phyloP scores from a whole-genome alignment of 2,888 invertebrate genomes.

The Pristionchus exspectatus region DNA sequence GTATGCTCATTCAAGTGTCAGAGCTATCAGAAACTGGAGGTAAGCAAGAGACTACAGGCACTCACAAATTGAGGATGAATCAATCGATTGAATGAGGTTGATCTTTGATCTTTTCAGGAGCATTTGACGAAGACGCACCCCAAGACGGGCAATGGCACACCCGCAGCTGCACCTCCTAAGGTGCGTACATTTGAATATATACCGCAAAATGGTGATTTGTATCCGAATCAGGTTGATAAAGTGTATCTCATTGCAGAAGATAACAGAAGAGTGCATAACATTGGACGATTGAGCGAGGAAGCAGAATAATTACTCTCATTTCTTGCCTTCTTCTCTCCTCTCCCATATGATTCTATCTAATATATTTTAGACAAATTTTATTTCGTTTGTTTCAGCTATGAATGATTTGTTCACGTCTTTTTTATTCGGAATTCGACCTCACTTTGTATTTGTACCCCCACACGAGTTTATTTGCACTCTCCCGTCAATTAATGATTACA shows the following conservation, averaged over 20 bases:
- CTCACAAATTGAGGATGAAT: background rate
- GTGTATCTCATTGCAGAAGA: background rate
- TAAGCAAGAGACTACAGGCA: background rate
- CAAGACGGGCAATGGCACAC: constrained; percentile 60
- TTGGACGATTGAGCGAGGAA: constrained; percentile 61
- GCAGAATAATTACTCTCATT: background rate
- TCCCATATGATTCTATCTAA: too few relatives aligned
- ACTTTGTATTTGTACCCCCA: constrained; percentile 37
- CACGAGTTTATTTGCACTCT: constrained; percentile 19
- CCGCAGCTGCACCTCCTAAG: constrained; percentile 7
- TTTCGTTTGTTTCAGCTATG: constrained; percentile 11
- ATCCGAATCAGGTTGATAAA: too few relatives aligned
- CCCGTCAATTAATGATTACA: constrained; percentile 23
- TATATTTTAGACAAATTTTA: constrained; percentile 4
- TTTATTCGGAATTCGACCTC: constrained; percentile 34
- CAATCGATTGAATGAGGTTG: background rate
- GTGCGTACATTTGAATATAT: background rate
- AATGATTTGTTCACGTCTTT: background rate
- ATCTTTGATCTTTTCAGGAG: constrained; percentile 11
- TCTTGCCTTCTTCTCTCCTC: too few relatives aligned
- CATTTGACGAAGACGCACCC: constrained; percentile 75
- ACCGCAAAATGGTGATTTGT: background rate
- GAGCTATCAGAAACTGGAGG: constrained; percentile 74
- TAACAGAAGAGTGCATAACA: constrained; percentile 64
- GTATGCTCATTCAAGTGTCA: constrained; percentile 71